Conservation (phyloP, 2,888 invertebrate genomes). For the Polyploca ridens region DNA sequence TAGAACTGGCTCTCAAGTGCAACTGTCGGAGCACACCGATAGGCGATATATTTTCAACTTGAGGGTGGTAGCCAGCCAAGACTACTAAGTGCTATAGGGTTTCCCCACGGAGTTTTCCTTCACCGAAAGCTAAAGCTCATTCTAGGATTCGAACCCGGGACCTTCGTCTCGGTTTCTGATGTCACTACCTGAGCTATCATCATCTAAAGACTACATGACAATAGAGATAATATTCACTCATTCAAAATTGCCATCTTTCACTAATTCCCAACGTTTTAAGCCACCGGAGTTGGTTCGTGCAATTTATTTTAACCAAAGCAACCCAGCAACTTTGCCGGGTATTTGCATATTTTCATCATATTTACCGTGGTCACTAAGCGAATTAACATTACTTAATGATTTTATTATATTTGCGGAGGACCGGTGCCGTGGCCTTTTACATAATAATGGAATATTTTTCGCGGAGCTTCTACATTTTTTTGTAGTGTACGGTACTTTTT, state of each 20-base stretch:
- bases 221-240: neutral
- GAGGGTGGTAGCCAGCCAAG: too few species aligned
- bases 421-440: slow-evolving; percentile 44
- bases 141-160: too few species aligned
- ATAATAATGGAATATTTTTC: slow-evolving; percentile 50
- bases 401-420: slow-evolving; percentile 69
- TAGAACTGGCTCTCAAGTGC: too few species aligned
- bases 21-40: too few species aligned
- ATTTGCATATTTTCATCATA: slow-evolving; percentile 78
- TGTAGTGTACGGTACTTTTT: too few species aligned
- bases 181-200: too few species aligned
- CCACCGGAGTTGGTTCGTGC: slow-evolving; percentile 36
- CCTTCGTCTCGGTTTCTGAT: too few species aligned
- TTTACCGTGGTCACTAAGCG: slow-evolving; percentile 66
- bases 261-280: slow-evolving; percentile 43
- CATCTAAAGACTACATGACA: too few species aligned
- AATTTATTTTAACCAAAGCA: slow-evolving; percentile 68
- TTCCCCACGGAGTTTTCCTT: too few species aligned
- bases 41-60: too few species aligned
- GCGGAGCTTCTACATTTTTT: slow-evolving; percentile 10
- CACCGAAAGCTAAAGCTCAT: too few species aligned
- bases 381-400: slow-evolving; percentile 73
- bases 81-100: too few species aligned
- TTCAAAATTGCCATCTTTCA: slow-evolving; percentile 24
- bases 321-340: slow-evolving; percentile 52